These are phyloP conservation scores for Lamprotornis superbus DNA, from an alignment of 2,113 vertebrate species.

Conservation along the genomic window DNA sequence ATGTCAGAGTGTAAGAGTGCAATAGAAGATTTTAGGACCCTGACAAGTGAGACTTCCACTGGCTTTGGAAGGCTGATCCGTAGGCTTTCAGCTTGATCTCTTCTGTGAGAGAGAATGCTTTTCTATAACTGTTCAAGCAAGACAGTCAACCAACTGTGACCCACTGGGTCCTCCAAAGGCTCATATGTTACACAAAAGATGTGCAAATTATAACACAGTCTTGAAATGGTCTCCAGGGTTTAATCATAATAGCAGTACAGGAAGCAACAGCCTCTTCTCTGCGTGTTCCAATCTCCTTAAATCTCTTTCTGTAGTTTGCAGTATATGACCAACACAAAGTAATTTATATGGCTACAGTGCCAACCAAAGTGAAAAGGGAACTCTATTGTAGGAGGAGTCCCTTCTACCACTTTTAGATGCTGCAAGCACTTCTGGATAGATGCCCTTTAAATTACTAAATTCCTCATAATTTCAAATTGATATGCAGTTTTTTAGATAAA, in stretches of 20 bases:
- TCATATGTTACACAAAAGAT: constrained; percentile 5
- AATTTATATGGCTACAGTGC: background rate
- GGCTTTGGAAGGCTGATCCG: background rate
- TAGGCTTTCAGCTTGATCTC: background rate
- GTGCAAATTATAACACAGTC: constrained; percentile 18
- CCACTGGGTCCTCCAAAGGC: background rate
- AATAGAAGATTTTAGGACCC: background rate
- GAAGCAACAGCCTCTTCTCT: background rate
- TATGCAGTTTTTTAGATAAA: background rate
- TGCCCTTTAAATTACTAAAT: background rate
- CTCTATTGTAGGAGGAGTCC: background rate
- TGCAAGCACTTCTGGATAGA: background rate
- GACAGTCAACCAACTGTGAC: background rate
- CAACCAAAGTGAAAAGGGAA: background rate
- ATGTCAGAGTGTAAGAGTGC: background rate
- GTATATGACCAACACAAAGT: background rate
- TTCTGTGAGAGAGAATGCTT: background rate
- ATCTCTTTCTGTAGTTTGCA: background rate
- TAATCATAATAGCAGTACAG: constrained; percentile 3
- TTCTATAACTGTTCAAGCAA: background rate
- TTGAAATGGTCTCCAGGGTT: constrained; percentile 37
- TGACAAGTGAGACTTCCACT: background rate
- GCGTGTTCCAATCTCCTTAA: background rate
- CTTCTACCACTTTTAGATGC: background rate
- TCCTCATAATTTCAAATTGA: background rate